phyloP scores from a whole-genome alignment of 2,888 invertebrate species.

The Pycnomerus fuliginosus region DNA sequence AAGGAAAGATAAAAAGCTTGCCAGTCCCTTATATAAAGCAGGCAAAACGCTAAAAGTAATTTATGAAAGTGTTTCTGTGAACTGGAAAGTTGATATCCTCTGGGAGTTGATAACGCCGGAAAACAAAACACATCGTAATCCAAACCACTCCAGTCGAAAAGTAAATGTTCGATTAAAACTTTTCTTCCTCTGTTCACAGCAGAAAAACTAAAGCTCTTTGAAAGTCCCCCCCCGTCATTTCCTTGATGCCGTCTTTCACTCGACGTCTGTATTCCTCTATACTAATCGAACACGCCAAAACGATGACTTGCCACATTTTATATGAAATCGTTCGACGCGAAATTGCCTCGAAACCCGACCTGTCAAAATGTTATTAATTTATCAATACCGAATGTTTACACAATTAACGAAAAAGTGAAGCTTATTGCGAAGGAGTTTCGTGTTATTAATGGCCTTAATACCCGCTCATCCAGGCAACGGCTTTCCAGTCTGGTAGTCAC shows the following conservation, averaged over 20 bases:
- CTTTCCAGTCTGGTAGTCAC: slow-evolving; percentile 45
- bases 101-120: slow-evolving; percentile 35
- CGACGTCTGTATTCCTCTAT: slow-evolving; percentile 11
- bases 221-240: slow-evolving; percentile 23
- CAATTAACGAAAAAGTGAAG: neutral
- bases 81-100: slow-evolving; percentile 35
- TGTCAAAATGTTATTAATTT: neutral
- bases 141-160: slow-evolving; percentile 34
- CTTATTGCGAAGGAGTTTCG: slow-evolving; percentile 31
- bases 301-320: neutral
- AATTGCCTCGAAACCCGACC: slow-evolving; percentile 1
- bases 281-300: no score
- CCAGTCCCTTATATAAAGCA: slow-evolving; percentile 12
- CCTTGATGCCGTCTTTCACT: slow-evolving; percentile 16
- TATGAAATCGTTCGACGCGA: slow-evolving; percentile 1
- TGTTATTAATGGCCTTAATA: slow-evolving; percentile 43
- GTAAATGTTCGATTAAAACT: slow-evolving; percentile 42
- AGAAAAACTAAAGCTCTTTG: slow-evolving; percentile 16
- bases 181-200: slow-evolving; percentile 31
- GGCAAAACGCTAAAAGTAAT: slow-evolving; percentile 35
- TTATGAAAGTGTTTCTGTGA: slow-evolving; percentile 37
- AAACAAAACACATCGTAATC: slow-evolving; percentile 40
- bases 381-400: neutral
- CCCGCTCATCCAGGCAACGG: slow-evolving; percentile 42
- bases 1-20: no score